Base-by-base conservation (phyloP, 2,888 invertebrate genomes). In the Andricus quercusramuli region DNA sequence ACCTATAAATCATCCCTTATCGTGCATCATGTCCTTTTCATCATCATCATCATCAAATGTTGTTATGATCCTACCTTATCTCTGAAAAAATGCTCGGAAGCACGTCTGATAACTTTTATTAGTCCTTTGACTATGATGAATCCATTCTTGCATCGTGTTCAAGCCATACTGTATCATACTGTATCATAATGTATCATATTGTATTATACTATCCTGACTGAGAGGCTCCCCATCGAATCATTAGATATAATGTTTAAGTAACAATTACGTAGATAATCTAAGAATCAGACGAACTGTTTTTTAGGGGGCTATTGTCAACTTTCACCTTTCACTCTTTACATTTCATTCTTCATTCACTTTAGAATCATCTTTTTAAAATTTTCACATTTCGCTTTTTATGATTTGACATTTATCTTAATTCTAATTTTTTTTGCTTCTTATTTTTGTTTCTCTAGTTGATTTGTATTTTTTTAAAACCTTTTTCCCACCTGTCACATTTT, bases 101-200 rank as follows among this genome's bases (percentile, higher is more conserved):
- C 88, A 87, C 88, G 84, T 85, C 79, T 82, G 78, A 64, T 78
- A 64, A 66, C 44, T 81, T 81, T 81, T 67, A 70, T 79, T 78
- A 68, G 78, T 80, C 77, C 80, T 67, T 81, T 77, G 83, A 78
- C 70, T 32, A 70, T 70, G 9, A 56, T 74, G 22, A 74, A 59
- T 74, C 84, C 56, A 82, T 79, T 78, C 80, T 78, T 90, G 90
- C 90, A 90, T 90, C 84, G 86, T 89, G 85, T 74, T 87, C 85
- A 47, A 47, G 47, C 17, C 17, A 47, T 47, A 47, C 17, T 47
- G 85, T 83, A 77, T n/a, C n/a, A 37, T 37, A 29, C 56, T 56
- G 74, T 32, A 56, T 74, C 51, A 74, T 59, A 74, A 15, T 29
- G 20, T 51, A 44, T 59, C 51, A 74, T 59, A 74, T 11, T 29